A percentile compares a stretch with the other conserved stretches of the same genome.
Conservation (phyloP, 2,888 invertebrate genomes). For the Lycocerus yunnanus region DNA sequence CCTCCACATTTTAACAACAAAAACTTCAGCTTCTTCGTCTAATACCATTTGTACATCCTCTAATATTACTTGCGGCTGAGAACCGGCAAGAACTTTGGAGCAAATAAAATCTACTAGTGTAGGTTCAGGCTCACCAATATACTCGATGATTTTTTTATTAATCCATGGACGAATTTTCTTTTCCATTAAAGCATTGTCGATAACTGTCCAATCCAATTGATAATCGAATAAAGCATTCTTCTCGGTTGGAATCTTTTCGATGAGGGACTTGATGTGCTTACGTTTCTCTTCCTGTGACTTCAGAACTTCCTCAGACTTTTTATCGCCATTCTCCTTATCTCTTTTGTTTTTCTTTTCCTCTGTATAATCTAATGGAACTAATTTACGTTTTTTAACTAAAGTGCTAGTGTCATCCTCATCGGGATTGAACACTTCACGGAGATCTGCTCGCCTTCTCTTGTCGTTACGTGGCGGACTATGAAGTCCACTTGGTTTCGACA, state of each 20-base stretch:
- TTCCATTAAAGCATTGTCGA: slow-evolving; percentile 83
- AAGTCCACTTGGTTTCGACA: slow-evolving; percentile 52
- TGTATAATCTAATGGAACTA: slow-evolving; percentile 75
- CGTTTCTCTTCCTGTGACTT: slow-evolving; percentile 92
- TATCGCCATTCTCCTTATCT: slow-evolving; percentile 55
- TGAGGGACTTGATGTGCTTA: slow-evolving; percentile 94
- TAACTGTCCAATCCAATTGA: slow-evolving; percentile 86
- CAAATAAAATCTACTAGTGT: slow-evolving; percentile 99
- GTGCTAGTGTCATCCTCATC: slow-evolving; percentile 72
- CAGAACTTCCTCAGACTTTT: slow-evolving; percentile 62
- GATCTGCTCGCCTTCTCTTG: slow-evolving; percentile 72
- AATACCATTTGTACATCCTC: slow-evolving; percentile 99
- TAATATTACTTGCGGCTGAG: slow-evolving; percentile 91
- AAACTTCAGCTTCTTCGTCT: slow-evolving; percentile 99
- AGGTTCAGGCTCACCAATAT: slow-evolving; percentile 98
- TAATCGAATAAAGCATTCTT: slow-evolving; percentile 96
- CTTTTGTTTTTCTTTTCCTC: slow-evolving; percentile 62
- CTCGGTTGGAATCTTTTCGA: slow-evolving; percentile 97
- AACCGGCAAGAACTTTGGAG: slow-evolving; percentile 93
- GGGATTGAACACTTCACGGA: slow-evolving; percentile 84
- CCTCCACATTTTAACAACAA: slow-evolving; percentile 99
- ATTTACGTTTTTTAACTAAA: slow-evolving; percentile 72
- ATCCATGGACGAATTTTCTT: slow-evolving; percentile 99
- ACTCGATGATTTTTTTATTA: slow-evolving; percentile 99
- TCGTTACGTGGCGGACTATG: slow-evolving; percentile 51